Evolutionary conservation across 2,113 vertebrate species (phyloP).

Genomic region (Eulacestoma nigropectus): DNA sequence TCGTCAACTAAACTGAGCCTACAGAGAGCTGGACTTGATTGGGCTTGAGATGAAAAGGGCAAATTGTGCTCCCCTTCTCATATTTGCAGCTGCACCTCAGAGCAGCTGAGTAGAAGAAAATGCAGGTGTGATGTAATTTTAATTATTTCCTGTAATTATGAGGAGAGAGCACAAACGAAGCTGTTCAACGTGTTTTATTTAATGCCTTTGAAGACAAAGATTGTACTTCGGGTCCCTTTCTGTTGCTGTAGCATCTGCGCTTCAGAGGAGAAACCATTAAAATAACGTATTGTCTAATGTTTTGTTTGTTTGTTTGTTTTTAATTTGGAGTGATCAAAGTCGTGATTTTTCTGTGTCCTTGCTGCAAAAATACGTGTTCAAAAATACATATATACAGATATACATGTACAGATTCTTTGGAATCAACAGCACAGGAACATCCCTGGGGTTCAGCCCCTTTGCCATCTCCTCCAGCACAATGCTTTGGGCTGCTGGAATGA

Average conservation of each 20-base stretch:
- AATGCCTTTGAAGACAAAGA: not conserved
- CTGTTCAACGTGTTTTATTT: not conserved
- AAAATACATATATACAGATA: not conserved
- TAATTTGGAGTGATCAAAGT: not conserved
- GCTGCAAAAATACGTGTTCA: not conserved
- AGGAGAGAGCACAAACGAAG: not conserved
- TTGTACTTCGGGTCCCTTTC: not conserved
- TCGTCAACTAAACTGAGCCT: not conserved
- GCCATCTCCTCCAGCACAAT: not conserved
- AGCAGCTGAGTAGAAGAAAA: not conserved
- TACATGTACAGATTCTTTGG: not conserved
- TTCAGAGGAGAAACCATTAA: not conserved
- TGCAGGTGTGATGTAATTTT: not conserved
- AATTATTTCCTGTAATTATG: not conserved
- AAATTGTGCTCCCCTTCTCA: not conserved
- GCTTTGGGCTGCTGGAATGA: not conserved
- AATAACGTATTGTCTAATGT: not conserved
- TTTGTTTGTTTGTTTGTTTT: not conserved
- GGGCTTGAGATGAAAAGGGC: not conserved
- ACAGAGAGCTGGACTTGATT: not conserved
- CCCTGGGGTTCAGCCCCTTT: not conserved
- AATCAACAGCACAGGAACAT: not conserved
- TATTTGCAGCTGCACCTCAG: not conserved
- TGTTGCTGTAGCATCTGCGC: not conserved
- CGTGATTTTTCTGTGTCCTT: not conserved